Evolutionary conservation across 2,888 invertebrate species (phyloP), one percentile per base, ranked within the genome.

Genomic region (Itoplectis maculator): DNA sequence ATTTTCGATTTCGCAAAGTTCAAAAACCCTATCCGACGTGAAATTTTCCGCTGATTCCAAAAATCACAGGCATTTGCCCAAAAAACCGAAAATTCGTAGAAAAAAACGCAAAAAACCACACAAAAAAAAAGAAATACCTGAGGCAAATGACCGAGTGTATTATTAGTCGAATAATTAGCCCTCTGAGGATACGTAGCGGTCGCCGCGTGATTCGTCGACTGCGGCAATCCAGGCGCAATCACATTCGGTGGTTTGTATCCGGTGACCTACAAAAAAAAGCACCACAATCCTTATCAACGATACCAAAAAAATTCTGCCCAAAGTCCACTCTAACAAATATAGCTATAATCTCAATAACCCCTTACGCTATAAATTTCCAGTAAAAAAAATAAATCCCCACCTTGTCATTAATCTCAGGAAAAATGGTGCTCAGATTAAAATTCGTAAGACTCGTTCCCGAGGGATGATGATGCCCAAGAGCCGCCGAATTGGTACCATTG

Each of bases 371-470:
- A 29, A 5, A 29, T 29, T n/a, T n/a, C n/a, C n/a, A n/a, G n/a
- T n/a, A n/a, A n/a, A n/a, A n/a, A n/a, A 29, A 5, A 29, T 29
- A 29, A 29, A 51, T 40, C n/a, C n/a, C n/a, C 47, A 93, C 93
- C 91, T 94, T 94, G 78, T 94, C 94, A 90, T 96, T 96, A 87
- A 97, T 97, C 94, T 97, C 97, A 1, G 97, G 97, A 92, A 97
- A 97, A 88, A 97, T 96, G 0, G 97, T 96, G 88, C 96, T 96
- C 54, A 97, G 93, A 93, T 97, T 97, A 90, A 97, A 97, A 91
- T 97, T 97, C 0, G 97, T 96, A 45, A 96, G 92, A 74, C 94
- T 94, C 5, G 94, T 94, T 47, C 94, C 94, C 3, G 92, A 92
- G 0, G 92, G 92, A 89, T 92, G 92, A 87, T 92, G 91, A 81